A percentile compares a stretch with the other conserved stretches of the same genome.
These are phyloP conservation scores for Drosophila mauritiana DNA, from an alignment of 1,140 invertebrate species.

Conservation along the genomic window DNA sequence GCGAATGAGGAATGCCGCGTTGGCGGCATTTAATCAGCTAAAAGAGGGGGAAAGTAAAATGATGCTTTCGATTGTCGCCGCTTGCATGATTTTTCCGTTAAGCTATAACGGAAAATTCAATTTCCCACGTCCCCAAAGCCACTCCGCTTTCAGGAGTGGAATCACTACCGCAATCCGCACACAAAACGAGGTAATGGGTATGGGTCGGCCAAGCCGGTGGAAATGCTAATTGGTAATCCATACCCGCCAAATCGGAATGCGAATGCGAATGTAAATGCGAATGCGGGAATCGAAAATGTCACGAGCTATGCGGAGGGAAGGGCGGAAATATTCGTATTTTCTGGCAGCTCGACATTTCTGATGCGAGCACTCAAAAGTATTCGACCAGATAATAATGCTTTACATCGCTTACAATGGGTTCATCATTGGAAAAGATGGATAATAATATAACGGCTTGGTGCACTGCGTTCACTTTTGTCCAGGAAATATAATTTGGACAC, in stretches of 20 bases:
- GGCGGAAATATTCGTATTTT: not conserved
- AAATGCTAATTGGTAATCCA: conserved; percentile 73
- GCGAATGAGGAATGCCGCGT: conserved; percentile 63
- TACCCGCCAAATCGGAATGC: conserved; percentile 16
- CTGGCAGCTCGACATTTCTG: conserved; percentile 40
- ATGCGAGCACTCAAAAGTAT: conserved; percentile 30
- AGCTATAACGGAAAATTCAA: conserved; percentile 71
- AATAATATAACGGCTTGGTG: no score
- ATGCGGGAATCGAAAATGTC: conserved; percentile 10
- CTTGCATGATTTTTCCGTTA: conserved; percentile 72
- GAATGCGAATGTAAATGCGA: conserved; percentile 1
- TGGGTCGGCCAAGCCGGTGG: conserved; percentile 27
- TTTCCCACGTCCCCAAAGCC: conserved; percentile 41
- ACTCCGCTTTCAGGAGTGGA: conserved; percentile 1
- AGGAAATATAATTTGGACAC: no score
- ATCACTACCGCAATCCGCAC: conserved; percentile 25
- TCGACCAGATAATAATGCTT: conserved; percentile 25
- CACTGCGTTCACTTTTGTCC: no score
- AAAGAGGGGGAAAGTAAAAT: conserved; percentile 29
- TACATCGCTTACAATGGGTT: not conserved
- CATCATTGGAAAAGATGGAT: no score
- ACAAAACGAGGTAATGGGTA: conserved; percentile 38
- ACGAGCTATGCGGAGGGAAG: not conserved
- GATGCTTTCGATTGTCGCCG: conserved; percentile 21
- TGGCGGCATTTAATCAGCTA: conserved; percentile 57